Evolutionary conservation across 2,797 vertebrate genomes (phyloP), one percentile per base, ranked within the genome.

Genomic region (Gymnothorax reevesii): DNA sequence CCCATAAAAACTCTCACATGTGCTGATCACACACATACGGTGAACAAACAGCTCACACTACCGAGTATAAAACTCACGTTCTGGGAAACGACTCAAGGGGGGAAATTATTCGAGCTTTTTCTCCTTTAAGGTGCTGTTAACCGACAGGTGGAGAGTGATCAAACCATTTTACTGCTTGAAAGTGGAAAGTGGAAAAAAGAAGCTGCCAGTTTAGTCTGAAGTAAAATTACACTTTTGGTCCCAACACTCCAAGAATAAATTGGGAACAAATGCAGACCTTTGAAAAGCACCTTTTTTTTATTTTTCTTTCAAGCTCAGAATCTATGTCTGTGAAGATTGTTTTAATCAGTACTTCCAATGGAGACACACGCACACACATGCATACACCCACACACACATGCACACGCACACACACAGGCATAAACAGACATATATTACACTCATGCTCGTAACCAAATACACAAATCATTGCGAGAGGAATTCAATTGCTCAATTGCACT

Each of bases 231-330:
- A 83, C 79, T 84, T 84, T 87, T 93, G 64, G 90, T 92, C 93
- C 93, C 89, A 86, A 91, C 90, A 89, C 91, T 90, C 73, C 69
- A 88, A 90, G 86, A 87, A 91, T 88, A 90, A 95, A 95, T 94
- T 93, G 88, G 88, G 95, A 95, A 93, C 94, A 95, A 95, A 95
- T 95, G 94, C 93, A 91, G 87, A 89, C 87, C 88, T 91, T 94
- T 91, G 91, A 92, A 89, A 85, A 57, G 88, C 89, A 84, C 89
- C 87, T 88, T 84, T 54, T 73, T 87, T 80, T 85, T 88, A 86
- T 91, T 88, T 90, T 10, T 33, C 57, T 59, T 49, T 75, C 27
- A 75, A 42, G 3, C 90, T 88, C 88, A 85, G 89, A 89, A 17
- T 69, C 54, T 75, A 52, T 77, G 85, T 82, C 80, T 92, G 88